Percentiles rank a stretch among this genome's conserved stretches.
Conservation (phyloP, 2,888 invertebrate species). For the Xiphydria camelus region DNA sequence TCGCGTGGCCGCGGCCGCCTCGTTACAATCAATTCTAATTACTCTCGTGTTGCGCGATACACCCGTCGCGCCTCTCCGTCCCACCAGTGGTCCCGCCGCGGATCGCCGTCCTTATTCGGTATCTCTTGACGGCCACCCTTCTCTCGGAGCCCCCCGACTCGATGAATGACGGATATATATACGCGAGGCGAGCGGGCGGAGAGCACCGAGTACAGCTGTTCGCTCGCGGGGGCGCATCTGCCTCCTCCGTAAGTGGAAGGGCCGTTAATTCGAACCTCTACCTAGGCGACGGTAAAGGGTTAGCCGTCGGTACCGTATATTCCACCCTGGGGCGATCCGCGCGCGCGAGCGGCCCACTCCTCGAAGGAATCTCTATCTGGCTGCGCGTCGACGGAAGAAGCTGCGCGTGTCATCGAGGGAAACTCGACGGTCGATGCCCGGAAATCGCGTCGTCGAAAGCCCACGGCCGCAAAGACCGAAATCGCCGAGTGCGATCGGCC, state of each 20-base stretch:
- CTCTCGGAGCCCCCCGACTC: constrained; percentile 24
- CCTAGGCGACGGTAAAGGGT: no score
- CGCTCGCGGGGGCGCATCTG: constrained; percentile 51
- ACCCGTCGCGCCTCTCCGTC: constrained; percentile 17
- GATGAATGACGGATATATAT: constrained; percentile 19
- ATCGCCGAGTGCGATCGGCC: constrained; percentile 35
- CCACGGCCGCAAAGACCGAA: no score
- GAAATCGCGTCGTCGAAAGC: no score
- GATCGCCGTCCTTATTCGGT: not conserved
- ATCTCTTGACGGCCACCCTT: constrained; percentile 22
- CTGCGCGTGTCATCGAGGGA: no score
- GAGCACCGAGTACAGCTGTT: constrained; percentile 47
- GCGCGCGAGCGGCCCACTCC: no score
- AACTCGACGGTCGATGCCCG: no score
- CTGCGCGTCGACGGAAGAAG: no score
- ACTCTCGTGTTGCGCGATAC: constrained; percentile 7
- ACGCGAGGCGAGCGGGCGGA: constrained; percentile 38
- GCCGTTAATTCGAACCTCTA: no score
- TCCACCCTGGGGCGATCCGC: no score
- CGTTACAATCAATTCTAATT: constrained; percentile 22
- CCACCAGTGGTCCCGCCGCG: not conserved
- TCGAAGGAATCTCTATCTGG: no score
- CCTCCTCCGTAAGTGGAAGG: no score
- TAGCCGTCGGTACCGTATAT: no score
- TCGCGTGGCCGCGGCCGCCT: constrained; percentile 32